Conservation (phyloP, 2,113 vertebrate genomes). For the mouse (Mus musculus) region GRCm39 chr6:21491001-21491500, state of each 20-base stretch:
- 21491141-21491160: not conserved
- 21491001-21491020: not conserved
- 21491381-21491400: slow-evolving; percentile 29
- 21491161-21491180: not conserved
- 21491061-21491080: not conserved
- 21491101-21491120: not conserved
- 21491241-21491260: not conserved
- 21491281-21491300: not conserved
- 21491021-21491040: not conserved
- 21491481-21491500: not conserved
- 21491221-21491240: not conserved
- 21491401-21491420: not conserved
- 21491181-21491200: slow-evolving; percentile 13
- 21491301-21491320: not conserved
- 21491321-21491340: not conserved
- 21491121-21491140: not conserved
- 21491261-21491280: not conserved
- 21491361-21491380: not conserved
- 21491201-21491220: not conserved
- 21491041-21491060: not conserved
- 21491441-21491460: not conserved
- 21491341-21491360: not conserved
- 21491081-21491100: not conserved
- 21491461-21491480: not conserved
- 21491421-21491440: not conserved